Base-by-base conservation (phyloP, 2,797 vertebrate genomes). In the Periparus ater region DNA sequence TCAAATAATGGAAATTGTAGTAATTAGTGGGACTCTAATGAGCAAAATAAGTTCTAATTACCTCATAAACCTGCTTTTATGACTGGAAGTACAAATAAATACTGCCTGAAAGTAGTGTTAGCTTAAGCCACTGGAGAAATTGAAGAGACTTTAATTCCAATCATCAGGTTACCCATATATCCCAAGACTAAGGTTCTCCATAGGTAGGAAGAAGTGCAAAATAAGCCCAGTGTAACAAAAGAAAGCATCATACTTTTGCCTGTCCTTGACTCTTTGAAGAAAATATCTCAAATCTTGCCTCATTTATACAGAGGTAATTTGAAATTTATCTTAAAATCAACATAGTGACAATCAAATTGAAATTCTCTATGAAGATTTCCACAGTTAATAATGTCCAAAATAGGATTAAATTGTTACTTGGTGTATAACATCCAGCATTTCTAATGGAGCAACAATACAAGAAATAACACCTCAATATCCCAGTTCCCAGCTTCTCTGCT, bases 11-110 rank as follows among this genome's bases (percentile, higher is more conserved):
- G n/a, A 72, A 86, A 67, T 44, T 50, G 10, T 50, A 71, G 68
- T 87, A 77, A 85, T 82, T 17, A 5, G 58, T 83, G 30, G 47
- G 30, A 72, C 66, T 91, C 66, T 85, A 83, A 91, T 68, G 63
- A 58, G 34, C 57, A 80, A 89, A 74, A 15, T 58, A 67, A 89
- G 29, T 83, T 89, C 17, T 91, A 53, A 91, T 83, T 77, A 47
- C 36, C 57, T 89, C 57, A 78, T 95, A 91, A 89, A 91, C 17
- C 17, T 74, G 15, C 26, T 78, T 61, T 77, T 95, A 80, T 92
- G 53, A 62, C 50, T 93, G 42, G 45, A 88, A 91, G 26, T 85
- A 71, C 25, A 50, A 74, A 80, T 70, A 88, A 40, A 47, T 82
- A 80, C 6, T 68, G 8, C n/a, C 76, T 85, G 16, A 86, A 94